These are phyloP conservation scores for Balaeniceps rex DNA, from an alignment of 2,113 vertebrate species.

Conservation along the genomic window DNA sequence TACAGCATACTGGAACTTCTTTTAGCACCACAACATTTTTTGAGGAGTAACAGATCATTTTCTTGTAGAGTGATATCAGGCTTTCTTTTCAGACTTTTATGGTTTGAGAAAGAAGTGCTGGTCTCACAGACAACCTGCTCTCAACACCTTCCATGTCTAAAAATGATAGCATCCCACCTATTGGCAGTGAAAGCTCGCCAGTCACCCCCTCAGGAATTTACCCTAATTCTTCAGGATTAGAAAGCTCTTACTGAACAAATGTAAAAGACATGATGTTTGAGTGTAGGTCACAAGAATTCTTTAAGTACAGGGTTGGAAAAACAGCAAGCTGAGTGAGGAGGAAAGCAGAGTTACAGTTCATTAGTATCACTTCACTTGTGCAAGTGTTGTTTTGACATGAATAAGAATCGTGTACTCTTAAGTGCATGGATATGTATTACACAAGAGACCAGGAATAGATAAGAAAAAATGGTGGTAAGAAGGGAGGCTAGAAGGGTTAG, in stretches of 20 bases:
- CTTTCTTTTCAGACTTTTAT: neutral
- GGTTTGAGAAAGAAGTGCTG: neutral
- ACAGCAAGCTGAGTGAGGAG: neutral
- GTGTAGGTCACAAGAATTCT: neutral
- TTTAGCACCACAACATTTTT: neutral
- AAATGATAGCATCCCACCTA: neutral
- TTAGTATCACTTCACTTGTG: neutral
- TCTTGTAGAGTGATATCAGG: neutral
- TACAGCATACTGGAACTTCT: neutral
- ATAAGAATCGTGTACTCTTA: neutral
- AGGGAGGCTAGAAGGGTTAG: neutral
- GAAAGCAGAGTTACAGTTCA: neutral
- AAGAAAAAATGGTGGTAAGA: neutral
- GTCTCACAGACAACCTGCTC: neutral
- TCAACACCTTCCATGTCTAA: neutral
- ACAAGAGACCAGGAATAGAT: neutral
- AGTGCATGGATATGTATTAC: neutral
- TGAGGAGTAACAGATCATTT: neutral
- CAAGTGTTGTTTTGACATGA: neutral
- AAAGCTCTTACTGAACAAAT: neutral
- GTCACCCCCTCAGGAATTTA: neutral
- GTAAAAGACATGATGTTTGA: neutral
- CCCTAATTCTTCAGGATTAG: neutral
- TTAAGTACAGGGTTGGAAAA: neutral
- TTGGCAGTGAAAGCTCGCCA: neutral